A percentile compares a stretch with the other conserved stretches of the same genome.
phyloP scores from a whole-genome alignment of 2,113 vertebrate species.

The Lontra canadensis region DNA sequence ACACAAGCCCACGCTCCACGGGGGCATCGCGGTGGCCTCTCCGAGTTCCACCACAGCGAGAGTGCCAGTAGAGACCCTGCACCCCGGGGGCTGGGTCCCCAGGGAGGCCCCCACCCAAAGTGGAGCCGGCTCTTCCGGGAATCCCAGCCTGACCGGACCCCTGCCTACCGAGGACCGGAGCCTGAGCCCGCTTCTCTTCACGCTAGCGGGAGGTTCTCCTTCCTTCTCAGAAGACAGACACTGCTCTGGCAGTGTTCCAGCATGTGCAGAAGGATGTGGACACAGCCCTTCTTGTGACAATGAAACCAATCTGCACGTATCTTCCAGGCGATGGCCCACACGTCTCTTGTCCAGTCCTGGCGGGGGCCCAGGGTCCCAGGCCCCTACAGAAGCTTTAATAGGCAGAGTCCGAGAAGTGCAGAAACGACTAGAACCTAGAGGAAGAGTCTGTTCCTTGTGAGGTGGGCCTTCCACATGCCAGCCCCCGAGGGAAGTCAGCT shows the following conservation, averaged over 20 bases:
- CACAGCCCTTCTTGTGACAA: neutral
- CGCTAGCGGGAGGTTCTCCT: neutral
- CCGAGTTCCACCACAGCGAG: neutral
- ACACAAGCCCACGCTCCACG: neutral
- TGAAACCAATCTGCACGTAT: accelerated
- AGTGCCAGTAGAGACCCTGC: neutral
- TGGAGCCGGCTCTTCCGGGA: too few relatives aligned
- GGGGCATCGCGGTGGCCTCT: neutral
- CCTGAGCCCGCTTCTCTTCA: neutral
- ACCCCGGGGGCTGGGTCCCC: neutral
- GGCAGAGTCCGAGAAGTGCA: accelerated
- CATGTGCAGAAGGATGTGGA: neutral
- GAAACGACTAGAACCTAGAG: neutral
- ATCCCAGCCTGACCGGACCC: neutral
- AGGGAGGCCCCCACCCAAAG: accelerated
- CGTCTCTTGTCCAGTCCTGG: neutral
- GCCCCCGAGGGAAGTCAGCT: neutral
- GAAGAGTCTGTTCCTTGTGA: accelerated
- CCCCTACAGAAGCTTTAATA: neutral
- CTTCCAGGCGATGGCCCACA: accelerated
- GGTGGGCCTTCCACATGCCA: too few relatives aligned
- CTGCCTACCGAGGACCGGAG: accelerated
- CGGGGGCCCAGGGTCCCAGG: neutral
- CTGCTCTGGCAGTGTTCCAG: accelerated
- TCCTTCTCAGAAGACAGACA: neutral